A percentile compares a stretch with the other conserved stretches of the same genome.
These are phyloP conservation scores for Chroicocephalus ridibundus DNA, from an alignment of 2,113 vertebrate species.

Conservation along the genomic window DNA sequence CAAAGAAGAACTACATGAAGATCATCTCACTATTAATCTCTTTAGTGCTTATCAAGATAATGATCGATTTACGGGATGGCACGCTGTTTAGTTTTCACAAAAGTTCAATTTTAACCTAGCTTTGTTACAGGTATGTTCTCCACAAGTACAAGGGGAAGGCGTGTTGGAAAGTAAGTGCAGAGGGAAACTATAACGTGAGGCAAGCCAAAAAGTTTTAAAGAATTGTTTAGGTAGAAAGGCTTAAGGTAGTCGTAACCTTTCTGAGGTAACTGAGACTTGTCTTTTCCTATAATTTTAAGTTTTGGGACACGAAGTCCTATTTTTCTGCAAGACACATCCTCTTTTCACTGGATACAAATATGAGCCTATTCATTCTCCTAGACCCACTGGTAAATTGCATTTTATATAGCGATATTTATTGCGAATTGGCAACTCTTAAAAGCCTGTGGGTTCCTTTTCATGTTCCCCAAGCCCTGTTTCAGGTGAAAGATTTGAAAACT, in stretches of 20 bases:
- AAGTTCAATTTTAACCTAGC: neutral
- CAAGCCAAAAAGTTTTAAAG: neutral
- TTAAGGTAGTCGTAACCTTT: neutral
- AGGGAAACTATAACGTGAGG: neutral
- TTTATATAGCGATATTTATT: neutral
- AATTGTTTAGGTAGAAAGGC: neutral
- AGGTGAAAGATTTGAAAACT: neutral
- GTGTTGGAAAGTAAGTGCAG: neutral
- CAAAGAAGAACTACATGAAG: neutral
- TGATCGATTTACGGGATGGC: neutral
- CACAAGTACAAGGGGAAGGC: neutral
- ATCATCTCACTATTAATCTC: fast-evolving
- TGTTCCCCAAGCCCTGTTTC: neutral
- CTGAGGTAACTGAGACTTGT: neutral
- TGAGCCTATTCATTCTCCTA: neutral
- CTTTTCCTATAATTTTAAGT: neutral
- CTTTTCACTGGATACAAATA: neutral
- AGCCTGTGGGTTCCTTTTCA: neutral
- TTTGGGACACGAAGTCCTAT: neutral
- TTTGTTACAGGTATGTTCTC: neutral
- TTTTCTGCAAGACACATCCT: neutral
- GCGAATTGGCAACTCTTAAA: neutral
- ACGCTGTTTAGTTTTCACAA: neutral
- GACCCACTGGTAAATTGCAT: neutral
- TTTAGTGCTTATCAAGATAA: neutral